phyloP scores from a whole-genome alignment of 2,113 vertebrate genomes.

The Chamaetylas fuelleborni region DNA sequence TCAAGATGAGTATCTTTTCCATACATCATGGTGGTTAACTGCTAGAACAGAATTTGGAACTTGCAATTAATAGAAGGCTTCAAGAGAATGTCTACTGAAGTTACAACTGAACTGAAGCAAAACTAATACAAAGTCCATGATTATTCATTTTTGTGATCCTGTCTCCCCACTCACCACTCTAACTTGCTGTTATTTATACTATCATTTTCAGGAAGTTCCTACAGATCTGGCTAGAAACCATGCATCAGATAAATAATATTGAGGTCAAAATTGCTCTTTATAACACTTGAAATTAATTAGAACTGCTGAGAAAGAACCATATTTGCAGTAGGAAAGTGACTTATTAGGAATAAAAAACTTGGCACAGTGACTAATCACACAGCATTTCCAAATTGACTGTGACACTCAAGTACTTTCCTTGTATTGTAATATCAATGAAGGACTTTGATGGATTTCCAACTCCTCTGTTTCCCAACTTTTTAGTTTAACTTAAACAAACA shows the following conservation, averaged over 20 bases:
- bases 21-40: not conserved
- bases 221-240: not conserved
- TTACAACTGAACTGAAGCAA: not conserved
- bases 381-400: not conserved
- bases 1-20: not conserved
- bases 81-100: not conserved
- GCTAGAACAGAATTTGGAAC: not conserved
- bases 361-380: not conserved
- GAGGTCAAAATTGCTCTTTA: not conserved
- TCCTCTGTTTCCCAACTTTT: not conserved
- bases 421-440: not conserved
- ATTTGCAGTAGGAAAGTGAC: not conserved
- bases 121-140: not conserved
- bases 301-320: not conserved
- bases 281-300: not conserved
- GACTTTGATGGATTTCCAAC: not conserved
- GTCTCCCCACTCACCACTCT: rapidly evolving
- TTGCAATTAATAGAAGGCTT: not conserved
- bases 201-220: not conserved
- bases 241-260: not conserved
- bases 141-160: not conserved
- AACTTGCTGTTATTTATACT: not conserved
- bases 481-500: not conserved
- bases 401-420: not conserved
- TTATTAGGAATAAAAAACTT: not conserved